Base-by-base conservation (phyloP, 2,113 vertebrate species). In the Erythrocebus patas region DNA sequence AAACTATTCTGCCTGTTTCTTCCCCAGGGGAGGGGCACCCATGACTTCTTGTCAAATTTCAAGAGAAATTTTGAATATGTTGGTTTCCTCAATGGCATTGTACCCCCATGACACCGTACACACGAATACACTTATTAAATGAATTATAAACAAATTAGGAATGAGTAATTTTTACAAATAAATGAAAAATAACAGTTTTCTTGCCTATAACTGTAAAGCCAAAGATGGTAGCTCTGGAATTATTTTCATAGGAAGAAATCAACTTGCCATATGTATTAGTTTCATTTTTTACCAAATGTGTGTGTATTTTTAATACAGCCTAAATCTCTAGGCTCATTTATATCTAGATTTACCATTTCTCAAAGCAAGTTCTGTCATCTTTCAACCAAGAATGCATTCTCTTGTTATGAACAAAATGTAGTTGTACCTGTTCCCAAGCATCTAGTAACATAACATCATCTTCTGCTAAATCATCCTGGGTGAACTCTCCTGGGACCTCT, bases 391-490 rank as follows among this genome's bases (percentile, higher is more conserved):
- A 66, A 23, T 16, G 12, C 2, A 52, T 20, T 8, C 27, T 92
- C 48, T 64, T 32, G 25, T 92, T 50, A 68, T 35, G 20, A 52
- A 90, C 27, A 92, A 92, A 89, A 38, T 22, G n/a, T 0, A 32
- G 43, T 25, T 35, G 73, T 98, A 99, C 99, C 99, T 99, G 99
- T 85, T 99, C 99, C 99, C 99, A 99, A n/a, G 98, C 96, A 93
- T 99, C 99, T 93, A 99, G 97, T 72, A 99, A 91, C 99, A 99
- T 99, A 85, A 99, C 99, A 73, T 99, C 99, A 93, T 99, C 99
- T 98, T 99, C 99, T 68, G 99, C 99, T 97, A 99, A 98, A 98
- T 99, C 99, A 0, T 99, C 99, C 98, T 99, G 99, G 35, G 99
- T 99, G 98, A 99, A 99, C 95, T 99, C 99, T 97, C 99, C 99